phyloP scores from a whole-genome alignment of 2,888 invertebrate genomes.

The Tipula helvola region DNA sequence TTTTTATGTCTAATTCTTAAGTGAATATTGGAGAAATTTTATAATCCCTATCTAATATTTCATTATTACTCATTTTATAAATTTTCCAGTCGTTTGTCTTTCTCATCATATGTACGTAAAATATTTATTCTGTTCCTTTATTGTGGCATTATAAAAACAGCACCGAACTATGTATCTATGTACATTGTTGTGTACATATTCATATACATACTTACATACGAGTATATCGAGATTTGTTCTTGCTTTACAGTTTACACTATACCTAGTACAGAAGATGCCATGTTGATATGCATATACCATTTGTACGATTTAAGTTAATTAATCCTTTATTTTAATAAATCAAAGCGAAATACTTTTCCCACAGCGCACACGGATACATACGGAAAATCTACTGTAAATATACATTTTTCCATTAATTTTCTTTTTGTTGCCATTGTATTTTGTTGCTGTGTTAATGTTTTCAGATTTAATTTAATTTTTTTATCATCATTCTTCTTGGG shows the following conservation, averaged over 20 bases:
- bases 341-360: background rate
- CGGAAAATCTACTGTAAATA: background rate
- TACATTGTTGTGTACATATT: background rate
- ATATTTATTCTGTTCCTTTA: background rate
- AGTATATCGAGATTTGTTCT: background rate
- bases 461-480: background rate
- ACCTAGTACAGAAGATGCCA: background rate
- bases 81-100: too few species aligned
- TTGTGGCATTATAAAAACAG: background rate
- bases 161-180: background rate
- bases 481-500: background rate
- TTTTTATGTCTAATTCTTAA: background rate
- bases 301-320: background rate
- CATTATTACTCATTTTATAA: too few species aligned
- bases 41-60: too few species aligned
- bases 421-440: background rate
- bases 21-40: too few species aligned
- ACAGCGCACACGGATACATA: background rate
- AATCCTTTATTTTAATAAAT: background rate
- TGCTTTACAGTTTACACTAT: background rate
- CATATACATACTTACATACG: background rate
- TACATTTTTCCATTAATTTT: background rate
- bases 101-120: background rate
- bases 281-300: background rate
- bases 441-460: background rate